Percentiles rank a stretch among this genome's conserved stretches.
phyloP scores from a whole-genome alignment of 2,113 vertebrate species.

The Raja brachyura region DNA sequence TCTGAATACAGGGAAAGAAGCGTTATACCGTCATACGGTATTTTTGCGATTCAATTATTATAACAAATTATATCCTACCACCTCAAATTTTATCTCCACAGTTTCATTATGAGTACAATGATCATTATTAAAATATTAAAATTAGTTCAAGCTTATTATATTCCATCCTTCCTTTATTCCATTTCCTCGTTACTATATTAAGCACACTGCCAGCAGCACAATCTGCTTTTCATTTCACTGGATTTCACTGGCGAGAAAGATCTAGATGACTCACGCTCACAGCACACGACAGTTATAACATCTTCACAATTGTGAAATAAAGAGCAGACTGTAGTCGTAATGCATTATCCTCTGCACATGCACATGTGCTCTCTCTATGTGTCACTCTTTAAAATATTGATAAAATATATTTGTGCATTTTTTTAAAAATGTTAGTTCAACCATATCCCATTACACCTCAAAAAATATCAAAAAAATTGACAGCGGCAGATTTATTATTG shows the following conservation, averaged over 20 bases:
- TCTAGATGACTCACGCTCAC: constrained; percentile 34
- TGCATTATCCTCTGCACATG: constrained; percentile 15
- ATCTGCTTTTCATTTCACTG: constrained; percentile 35
- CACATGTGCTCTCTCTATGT: neutral
- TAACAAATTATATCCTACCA: neutral
- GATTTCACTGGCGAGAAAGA: constrained; percentile 36
- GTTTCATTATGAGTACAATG: neutral
- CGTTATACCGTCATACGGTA: neutral
- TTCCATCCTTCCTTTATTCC: neutral
- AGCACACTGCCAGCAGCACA: constrained; percentile 32
- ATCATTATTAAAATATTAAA: neutral
- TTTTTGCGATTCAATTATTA: neutral
- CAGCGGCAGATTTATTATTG: neutral
- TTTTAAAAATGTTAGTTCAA: neutral
- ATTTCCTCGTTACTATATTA: constrained; percentile 25
- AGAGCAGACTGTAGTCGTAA: constrained; percentile 12
- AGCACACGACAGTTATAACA: constrained; percentile 26
- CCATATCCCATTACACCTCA: neutral
- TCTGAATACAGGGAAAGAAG: neutral
- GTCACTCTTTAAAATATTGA: too few relatives aligned
- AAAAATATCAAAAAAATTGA: neutral
- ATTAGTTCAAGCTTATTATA: neutral
- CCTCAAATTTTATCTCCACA: neutral
- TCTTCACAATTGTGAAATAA: constrained; percentile 34
- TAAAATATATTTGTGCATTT: neutral